Percentiles rank a stretch among this genome's conserved stretches.
Evolutionary conservation across 2,113 vertebrate genomes (phyloP).

Genomic region (Capra hircus): DNA sequence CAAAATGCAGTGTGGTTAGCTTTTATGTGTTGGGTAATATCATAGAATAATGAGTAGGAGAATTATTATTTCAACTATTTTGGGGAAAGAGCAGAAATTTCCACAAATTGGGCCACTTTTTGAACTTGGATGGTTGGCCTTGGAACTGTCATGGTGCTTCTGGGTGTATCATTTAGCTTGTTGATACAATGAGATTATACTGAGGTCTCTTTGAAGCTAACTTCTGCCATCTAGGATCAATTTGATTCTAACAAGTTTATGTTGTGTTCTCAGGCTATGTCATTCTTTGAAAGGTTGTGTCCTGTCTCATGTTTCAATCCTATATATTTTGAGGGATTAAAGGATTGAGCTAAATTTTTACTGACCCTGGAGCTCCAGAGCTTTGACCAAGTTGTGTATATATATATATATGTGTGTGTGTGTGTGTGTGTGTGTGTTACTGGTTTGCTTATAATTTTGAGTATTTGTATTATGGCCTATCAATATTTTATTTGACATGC

Average conservation of each 20-base stretch:
- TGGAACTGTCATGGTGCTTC: neutral
- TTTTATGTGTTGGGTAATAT: neutral
- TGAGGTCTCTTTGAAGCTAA: neutral
- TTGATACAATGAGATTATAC: neutral
- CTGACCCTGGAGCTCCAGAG: neutral
- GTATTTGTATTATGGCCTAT: neutral
- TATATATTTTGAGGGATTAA: neutral
- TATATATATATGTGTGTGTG: neutral
- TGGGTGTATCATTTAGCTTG: neutral
- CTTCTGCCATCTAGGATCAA: neutral
- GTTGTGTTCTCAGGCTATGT: neutral
- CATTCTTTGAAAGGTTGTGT: neutral
- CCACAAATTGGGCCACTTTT: neutral
- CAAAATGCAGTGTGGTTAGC: neutral
- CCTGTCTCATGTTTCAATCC: neutral
- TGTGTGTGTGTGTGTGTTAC: neutral
- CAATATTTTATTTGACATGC: neutral
- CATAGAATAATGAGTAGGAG: neutral
- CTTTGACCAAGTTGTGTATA: neutral
- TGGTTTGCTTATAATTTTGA: neutral
- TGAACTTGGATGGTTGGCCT: neutral
- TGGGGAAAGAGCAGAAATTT: neutral
- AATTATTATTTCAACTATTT: neutral
- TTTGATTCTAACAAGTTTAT: neutral
- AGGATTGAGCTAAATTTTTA: neutral